phyloP scores from a whole-genome alignment of 2,888 invertebrate species.

The Hylaea fasciaria region DNA sequence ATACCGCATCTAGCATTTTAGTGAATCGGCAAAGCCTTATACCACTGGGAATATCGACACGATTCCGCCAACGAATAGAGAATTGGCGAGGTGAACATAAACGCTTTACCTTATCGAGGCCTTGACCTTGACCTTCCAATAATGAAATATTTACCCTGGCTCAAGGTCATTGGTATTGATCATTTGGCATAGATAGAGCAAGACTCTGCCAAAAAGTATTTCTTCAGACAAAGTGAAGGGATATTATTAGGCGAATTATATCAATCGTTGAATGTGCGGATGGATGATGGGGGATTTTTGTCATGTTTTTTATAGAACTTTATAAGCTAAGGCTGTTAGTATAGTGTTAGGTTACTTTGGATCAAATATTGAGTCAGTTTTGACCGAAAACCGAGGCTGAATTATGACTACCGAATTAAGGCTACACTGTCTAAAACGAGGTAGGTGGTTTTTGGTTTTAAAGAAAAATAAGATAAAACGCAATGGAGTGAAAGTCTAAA shows the following conservation, averaged over 20 bases:
- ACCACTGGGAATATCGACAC: slow-evolving; percentile 21
- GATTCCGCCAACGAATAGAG: slow-evolving; percentile 16
- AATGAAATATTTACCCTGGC: slow-evolving; percentile 8
- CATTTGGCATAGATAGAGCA: slow-evolving; percentile 14
- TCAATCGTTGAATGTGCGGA: not conserved
- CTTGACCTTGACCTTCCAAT: slow-evolving; percentile 17
- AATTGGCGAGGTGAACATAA: slow-evolving; percentile 24
- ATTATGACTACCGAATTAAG: too few relatives aligned
- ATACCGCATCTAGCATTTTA: not conserved
- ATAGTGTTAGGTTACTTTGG: too few relatives aligned
- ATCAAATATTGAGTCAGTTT: too few relatives aligned
- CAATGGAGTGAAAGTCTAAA: too few relatives aligned
- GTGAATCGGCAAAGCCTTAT: not conserved
- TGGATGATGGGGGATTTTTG: too few relatives aligned
- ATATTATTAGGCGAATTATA: not conserved
- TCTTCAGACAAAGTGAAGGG: not conserved
- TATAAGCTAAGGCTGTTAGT: too few relatives aligned
- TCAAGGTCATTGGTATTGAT: slow-evolving; percentile 7
- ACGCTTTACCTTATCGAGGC: slow-evolving; percentile 18
- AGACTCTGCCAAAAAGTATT: slow-evolving; percentile 7
- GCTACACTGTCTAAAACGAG: too few relatives aligned
- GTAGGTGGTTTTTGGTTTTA: too few relatives aligned
- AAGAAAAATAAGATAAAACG: too few relatives aligned
- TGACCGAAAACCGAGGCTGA: too few relatives aligned
- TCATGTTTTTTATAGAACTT: too few relatives aligned